These are phyloP conservation scores for Pyrgilauda ruficollis DNA, from an alignment of 2,113 vertebrate genomes.

Conservation along the genomic window DNA sequence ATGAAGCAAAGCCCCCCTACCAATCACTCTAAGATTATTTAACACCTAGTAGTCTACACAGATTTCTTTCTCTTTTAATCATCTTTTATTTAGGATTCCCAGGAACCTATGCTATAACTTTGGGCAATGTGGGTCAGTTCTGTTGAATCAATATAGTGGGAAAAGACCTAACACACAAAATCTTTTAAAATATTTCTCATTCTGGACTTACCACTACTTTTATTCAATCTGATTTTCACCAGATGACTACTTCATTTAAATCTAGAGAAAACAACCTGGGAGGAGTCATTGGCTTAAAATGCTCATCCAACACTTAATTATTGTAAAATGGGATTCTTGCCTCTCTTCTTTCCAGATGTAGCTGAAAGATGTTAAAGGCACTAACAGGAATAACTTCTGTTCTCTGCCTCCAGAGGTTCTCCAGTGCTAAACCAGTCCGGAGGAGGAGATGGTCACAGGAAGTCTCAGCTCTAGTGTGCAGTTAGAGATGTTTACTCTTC, in stretches of 20 bases:
- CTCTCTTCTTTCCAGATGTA: neutral
- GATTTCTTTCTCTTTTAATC: neutral
- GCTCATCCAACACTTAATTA: neutral
- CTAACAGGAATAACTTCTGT: neutral
- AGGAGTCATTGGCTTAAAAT: neutral
- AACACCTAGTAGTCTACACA: neutral
- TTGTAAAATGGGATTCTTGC: neutral
- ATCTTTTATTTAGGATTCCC: neutral
- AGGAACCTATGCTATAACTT: neutral
- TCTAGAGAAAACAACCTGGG: neutral
- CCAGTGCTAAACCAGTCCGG: neutral
- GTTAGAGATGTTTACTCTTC: neutral
- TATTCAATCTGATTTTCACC: neutral
- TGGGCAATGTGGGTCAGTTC: neutral
- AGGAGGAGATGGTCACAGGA: neutral
- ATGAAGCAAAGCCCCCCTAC: neutral
- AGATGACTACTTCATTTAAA: neutral
- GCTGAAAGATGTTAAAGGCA: neutral
- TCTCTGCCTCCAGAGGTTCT: neutral
- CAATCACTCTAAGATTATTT: neutral
- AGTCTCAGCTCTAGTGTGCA: neutral
- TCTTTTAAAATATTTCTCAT: neutral
- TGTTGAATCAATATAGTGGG: neutral
- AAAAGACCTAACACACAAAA: neutral
- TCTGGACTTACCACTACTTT: neutral